Evolutionary conservation across 2,797 vertebrate species (phyloP).

Genomic region (Dryobates pubescens): DNA sequence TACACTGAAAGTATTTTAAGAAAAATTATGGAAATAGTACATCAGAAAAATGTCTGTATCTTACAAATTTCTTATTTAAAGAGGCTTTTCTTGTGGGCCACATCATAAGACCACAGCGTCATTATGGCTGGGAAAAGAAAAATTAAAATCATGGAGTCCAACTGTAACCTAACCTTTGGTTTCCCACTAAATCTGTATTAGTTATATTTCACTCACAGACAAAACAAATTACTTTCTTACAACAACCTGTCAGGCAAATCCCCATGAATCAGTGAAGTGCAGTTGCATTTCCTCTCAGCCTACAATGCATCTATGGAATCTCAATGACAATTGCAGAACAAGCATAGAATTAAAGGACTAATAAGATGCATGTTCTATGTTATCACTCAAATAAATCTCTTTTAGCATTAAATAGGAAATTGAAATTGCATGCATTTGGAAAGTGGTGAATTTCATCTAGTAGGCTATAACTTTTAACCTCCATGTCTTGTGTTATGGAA

Average conservation of each 20-base stretch:
- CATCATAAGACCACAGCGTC: neutral
- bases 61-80: neutral
- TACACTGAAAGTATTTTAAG: neutral
- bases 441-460: neutral
- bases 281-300: neutral
- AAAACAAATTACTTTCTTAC: neutral
- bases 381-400: neutral
- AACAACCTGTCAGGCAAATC: neutral
- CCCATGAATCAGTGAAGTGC: fast-evolving
- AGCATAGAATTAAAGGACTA: neutral
- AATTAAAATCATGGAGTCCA: too few species aligned
- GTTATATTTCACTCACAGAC: neutral
- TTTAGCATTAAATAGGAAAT: neutral
- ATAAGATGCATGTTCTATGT: neutral
- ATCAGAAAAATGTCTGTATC: neutral
- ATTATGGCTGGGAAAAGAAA: too few species aligned
- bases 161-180: too few species aligned
- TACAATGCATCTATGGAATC: neutral
- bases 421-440: neutral
- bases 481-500: neutral
- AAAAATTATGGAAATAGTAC: neutral
- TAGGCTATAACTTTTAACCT: neutral
- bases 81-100: neutral
- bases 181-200: neutral
- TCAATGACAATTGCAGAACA: neutral